Evolutionary conservation across 2,797 vertebrate genomes (phyloP).

Genomic region (Poecile montanus): DNA sequence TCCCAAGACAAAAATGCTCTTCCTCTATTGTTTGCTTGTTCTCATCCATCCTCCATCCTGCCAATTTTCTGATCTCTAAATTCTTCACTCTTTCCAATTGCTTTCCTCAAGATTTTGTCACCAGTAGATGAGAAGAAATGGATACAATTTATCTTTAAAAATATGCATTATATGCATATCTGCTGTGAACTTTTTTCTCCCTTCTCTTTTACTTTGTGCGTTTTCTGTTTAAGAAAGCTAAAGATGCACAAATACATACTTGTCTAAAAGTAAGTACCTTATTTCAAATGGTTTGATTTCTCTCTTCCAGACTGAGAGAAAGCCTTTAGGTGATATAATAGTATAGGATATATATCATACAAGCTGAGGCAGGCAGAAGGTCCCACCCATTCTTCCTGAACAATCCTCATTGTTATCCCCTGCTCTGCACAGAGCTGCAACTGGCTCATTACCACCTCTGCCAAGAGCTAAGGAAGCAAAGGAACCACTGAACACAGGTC

Average conservation of each 20-base stretch:
- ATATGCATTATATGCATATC: not conserved
- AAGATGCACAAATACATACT: not conserved
- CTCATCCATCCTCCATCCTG: not conserved
- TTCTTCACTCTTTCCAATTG: not conserved
- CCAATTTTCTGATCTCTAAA: not conserved
- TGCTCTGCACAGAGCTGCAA: slow-evolving; percentile 39
- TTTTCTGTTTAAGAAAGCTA: not conserved
- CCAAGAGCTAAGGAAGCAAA: slow-evolving; percentile 55
- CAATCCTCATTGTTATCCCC: slow-evolving; percentile 62
- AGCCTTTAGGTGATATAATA: slow-evolving; percentile 43
- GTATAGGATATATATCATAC: slow-evolving; percentile 30
- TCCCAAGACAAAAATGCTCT: not conserved
- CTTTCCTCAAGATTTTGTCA: not conserved
- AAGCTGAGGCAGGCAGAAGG: slow-evolving; percentile 59
- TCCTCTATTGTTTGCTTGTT: not conserved
- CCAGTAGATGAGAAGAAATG: not conserved
- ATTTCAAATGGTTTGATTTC: slow-evolving; percentile 27
- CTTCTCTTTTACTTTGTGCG: not conserved
- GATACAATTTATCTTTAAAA: not conserved
- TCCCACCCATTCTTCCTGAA: slow-evolving; percentile 62
- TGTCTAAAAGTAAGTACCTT: slow-evolving; percentile 2
- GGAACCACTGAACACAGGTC: slow-evolving; percentile 34
- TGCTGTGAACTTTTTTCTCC: not conserved
- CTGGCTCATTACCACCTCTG: slow-evolving; percentile 40
- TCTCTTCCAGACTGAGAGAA: slow-evolving; percentile 23